Evolutionary conservation across 2,113 vertebrate species (phyloP), one percentile per base, ranked within the genome.

Genomic region (Aix galericulata): DNA sequence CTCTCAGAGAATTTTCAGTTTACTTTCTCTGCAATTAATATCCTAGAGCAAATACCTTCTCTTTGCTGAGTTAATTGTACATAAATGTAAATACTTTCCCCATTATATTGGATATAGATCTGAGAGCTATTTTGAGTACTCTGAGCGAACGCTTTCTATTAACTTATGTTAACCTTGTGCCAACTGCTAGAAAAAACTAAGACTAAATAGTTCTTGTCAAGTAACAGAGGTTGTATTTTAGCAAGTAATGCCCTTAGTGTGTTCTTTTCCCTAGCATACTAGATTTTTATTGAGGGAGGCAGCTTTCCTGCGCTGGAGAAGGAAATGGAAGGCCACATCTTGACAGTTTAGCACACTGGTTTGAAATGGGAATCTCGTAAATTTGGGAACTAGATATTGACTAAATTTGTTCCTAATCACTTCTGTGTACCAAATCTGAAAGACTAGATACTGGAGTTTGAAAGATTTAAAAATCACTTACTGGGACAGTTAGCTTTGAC

Each of bases 201-300:
- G 9, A 48, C 16, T 29, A 40, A 67, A 11, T 44, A 63, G 18
- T n/a, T 55, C 1, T 59, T 13, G 59, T 31, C n/a, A 59, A 13
- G 14, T 34, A 78, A 20, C 25, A 36, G 64, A 68, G 12, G 27
- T 44, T 38, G 9, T 6, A 20, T 48, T 31, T 71, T 18, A 26
- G n/a, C 27, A 48, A 34, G 40, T 8, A 6, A 12, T 8, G 17
- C 46, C 26, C 42, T 48, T 46, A 22, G 44, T 6, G 0, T 5
- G 4, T 44, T 55, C 53, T 75, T 53, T 38, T 58, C 34, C 76
- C 75, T 82, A 31, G n/a, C 21, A 36, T 44, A 11, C 0, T 0
- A 11, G 48, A 23, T 82, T 74, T 68, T 63, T 11, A 17, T 10
- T 59, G 52, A 34, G 42, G n/a, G 25, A 78, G 63, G 42, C 23